These are phyloP conservation scores for Octodonta nipae DNA, from an alignment of 2,888 invertebrate genomes.

Conservation along the genomic window DNA sequence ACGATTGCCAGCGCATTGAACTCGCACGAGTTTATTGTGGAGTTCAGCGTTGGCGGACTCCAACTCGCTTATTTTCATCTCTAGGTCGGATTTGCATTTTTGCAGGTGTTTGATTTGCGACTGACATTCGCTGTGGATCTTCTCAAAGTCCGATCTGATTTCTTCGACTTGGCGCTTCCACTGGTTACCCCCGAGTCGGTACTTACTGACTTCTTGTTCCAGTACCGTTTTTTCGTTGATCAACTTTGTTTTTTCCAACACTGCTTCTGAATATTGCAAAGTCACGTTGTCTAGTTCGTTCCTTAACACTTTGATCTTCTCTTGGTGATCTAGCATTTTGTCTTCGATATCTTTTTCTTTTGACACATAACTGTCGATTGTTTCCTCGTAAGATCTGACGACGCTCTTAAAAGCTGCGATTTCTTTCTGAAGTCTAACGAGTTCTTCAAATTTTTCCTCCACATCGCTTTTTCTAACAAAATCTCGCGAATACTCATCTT, in stretches of 20 bases:
- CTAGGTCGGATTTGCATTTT: conserved; percentile 38
- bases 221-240: conserved; percentile 54
- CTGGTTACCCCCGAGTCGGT: conserved; percentile 34
- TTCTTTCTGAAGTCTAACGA: conserved; percentile 37
- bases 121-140: conserved; percentile 23
- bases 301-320: conserved; percentile 43
- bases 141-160: conserved; percentile 26
- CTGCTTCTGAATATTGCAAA: conserved; percentile 59
- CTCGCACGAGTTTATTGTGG: conserved; percentile 29
- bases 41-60: conserved; percentile 33
- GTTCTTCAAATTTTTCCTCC: conserved; percentile 38
- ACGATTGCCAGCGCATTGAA: not conserved
- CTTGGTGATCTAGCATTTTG: conserved; percentile 30
- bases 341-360: conserved; percentile 23
- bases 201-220: conserved; percentile 47
- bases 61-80: conserved; percentile 32
- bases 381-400: conserved; percentile 35
- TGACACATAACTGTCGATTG: conserved; percentile 26
- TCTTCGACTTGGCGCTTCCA: conserved; percentile 30
- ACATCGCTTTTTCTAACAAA: conserved; percentile 44
- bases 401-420: conserved; percentile 34
- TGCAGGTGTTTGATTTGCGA: conserved; percentile 24
- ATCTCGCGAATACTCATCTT: conserved; percentile 41
- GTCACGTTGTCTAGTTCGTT: conserved; percentile 58
- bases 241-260: conserved; percentile 59